Evolutionary conservation across 2,113 vertebrate species (phyloP), one percentile per base, ranked within the genome.

Genomic region (Thamnaconus septentrionalis): DNA sequence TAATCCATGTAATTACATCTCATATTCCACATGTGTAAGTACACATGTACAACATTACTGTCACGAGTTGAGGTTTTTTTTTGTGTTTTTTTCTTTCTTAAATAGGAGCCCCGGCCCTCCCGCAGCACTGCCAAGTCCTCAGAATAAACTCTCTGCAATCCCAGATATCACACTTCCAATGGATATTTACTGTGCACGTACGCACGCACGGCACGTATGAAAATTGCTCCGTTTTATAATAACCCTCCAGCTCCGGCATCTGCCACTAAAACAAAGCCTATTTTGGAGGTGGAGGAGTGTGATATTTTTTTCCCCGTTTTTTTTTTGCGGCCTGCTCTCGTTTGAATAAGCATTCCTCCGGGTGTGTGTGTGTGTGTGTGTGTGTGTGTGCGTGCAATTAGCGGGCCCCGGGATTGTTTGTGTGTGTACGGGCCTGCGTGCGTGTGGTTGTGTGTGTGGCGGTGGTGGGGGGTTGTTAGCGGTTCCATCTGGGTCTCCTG

Each of bases 401-500:
- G 78, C 76, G 82, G 18, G 18, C 18, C 18, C 76, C 82, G 77
- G 61, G 71, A 40, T 68, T 79, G 78, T 76, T 69, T 84, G 78
- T 83, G 79, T 79, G 76, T 63, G 61, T 69, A 57, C 66, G 64
- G 64, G 53, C 61, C 59, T 73, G 70, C 78, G 64, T 75, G 77
- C 71, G 82, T 71, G 75, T 69, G 84, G 75, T 83, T 69, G 81
- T 71, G 66, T 84, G 80, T 59, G 70, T 77, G 75, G 75, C 64
- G 63, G 85, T 47, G 75, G 75, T 87, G 85, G 81, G 82, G 18
- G 84, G 80, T 80, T 86, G 90, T 94, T 93, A 95, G 93, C 90
- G 91, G 92, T 95, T 97, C 95, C 96, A 98, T 95, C 95, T 98
- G 96, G 94, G 93, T 94, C 93, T 94, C 74, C 85, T 96, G 94